A percentile compares a stretch with the other conserved stretches of the same genome.
Evolutionary conservation across 2,113 vertebrate species (phyloP).

Genomic region (Pelecanoides urinatrix): DNA sequence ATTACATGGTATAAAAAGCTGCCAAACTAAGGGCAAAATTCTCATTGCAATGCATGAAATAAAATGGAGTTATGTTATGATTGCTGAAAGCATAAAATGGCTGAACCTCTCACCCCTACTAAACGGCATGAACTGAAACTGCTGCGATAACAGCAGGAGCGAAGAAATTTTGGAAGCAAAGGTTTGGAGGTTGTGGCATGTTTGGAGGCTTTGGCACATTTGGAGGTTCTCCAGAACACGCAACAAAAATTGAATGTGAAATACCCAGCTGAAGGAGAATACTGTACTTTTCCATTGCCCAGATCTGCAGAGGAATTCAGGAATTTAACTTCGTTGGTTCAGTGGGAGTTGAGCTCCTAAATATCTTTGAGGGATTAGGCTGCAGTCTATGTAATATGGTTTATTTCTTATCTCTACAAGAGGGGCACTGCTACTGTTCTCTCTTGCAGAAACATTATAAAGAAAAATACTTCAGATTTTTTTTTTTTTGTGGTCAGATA

Average conservation of each 20-base stretch:
- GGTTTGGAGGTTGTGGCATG: neutral
- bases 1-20: neutral
- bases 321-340: neutral
- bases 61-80: neutral
- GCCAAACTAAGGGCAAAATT: neutral
- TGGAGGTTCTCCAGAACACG: neutral
- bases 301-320: neutral
- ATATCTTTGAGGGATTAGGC: neutral
- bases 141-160: fast-evolving
- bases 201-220: neutral
- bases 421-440: neutral
- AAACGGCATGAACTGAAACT: neutral
- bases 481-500: neutral
- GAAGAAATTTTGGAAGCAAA: neutral
- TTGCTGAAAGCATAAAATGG: neutral
- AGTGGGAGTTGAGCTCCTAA: neutral
- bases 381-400: neutral
- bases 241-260: neutral
- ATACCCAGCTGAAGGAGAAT: neutral
- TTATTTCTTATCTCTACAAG: neutral
- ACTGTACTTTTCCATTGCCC: fast-evolving
- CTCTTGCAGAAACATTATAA: neutral
- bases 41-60: neutral
- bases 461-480: neutral
- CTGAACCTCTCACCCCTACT: neutral